phyloP scores from a whole-genome alignment of 2,113 vertebrate species.

The Salvelinus sp. region DNA sequence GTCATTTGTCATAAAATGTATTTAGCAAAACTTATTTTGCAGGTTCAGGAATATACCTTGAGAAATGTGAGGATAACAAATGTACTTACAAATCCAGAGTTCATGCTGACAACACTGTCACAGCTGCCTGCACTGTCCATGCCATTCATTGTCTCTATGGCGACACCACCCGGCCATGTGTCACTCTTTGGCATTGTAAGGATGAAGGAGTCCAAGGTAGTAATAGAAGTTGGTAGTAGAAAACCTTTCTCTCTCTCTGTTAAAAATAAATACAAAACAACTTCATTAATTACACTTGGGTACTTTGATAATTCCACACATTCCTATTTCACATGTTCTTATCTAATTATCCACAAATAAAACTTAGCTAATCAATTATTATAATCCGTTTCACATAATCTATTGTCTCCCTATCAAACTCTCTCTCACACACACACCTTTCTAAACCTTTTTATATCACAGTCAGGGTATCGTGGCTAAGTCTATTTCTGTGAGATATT shows the following conservation, averaged over 20 bases:
- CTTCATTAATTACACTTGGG: background rate
- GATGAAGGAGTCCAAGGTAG: conserved; percentile 9
- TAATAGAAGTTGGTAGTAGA: conserved; percentile 5
- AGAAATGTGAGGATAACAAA: background rate
- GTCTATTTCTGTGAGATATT: conserved; percentile 46
- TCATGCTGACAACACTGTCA: conserved; percentile 80
- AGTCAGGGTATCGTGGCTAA: conserved; percentile 12
- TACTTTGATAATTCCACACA: background rate
- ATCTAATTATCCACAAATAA: too few species aligned
- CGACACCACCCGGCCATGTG: conserved; percentile 76
- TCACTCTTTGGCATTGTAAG: conserved; percentile 82
- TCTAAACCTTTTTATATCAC: background rate
- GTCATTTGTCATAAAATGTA: background rate
- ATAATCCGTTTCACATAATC: background rate
- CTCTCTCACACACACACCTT: background rate
- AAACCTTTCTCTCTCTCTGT: conserved; percentile 29
- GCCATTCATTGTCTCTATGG: conserved; percentile 63
- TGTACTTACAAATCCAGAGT: conserved; percentile 81
- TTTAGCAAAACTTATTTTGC: background rate
- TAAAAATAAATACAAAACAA: background rate
- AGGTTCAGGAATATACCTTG: background rate
- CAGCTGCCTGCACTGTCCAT: conserved; percentile 78
- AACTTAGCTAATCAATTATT: too few species aligned
- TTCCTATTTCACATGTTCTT: too few species aligned
- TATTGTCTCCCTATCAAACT: background rate